Evolutionary conservation across 2,888 invertebrate species (phyloP).

Genomic region (Stenolophus ochropezus): DNA sequence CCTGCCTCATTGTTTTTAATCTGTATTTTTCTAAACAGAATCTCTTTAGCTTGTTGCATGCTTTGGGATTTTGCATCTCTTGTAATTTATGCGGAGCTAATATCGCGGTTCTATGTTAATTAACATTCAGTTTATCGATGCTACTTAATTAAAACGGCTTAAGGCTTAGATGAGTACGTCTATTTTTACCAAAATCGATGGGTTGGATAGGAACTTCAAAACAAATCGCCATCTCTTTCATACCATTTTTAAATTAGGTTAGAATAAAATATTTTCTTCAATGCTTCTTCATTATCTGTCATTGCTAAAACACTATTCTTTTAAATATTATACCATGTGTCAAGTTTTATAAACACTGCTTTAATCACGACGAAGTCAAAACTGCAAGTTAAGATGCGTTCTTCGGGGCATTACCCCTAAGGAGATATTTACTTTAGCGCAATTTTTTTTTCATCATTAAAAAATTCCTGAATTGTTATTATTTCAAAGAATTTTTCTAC

Average conservation of each 20-base stretch:
- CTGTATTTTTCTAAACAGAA: conserved; percentile 2
- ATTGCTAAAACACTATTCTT: background rate
- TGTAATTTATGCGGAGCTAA: background rate
- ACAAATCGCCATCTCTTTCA: background rate
- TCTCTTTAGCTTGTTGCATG: conserved; percentile 25
- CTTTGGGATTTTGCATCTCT: background rate
- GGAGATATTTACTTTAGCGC: too few relatives aligned
- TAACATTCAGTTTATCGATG: background rate
- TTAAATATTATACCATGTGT: too few relatives aligned
- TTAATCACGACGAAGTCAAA: too few relatives aligned
- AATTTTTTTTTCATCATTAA: too few relatives aligned
- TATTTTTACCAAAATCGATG: conserved; percentile 33
- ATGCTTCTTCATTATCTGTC: background rate
- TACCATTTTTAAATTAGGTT: background rate
- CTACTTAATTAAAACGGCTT: conserved; percentile 15
- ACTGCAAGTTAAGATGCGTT: too few relatives aligned
- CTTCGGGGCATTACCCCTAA: too few relatives aligned
- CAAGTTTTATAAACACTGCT: too few relatives aligned
- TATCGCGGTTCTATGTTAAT: conserved; percentile 6
- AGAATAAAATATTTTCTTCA: background rate
- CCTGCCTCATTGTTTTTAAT: conserved; percentile 26
- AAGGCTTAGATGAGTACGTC: background rate
- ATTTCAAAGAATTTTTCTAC: too few relatives aligned
- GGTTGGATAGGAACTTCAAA: background rate
- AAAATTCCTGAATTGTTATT: too few relatives aligned